phyloP scores from a whole-genome alignment of 2,113 vertebrate species.

The Morphnarchus princeps region DNA sequence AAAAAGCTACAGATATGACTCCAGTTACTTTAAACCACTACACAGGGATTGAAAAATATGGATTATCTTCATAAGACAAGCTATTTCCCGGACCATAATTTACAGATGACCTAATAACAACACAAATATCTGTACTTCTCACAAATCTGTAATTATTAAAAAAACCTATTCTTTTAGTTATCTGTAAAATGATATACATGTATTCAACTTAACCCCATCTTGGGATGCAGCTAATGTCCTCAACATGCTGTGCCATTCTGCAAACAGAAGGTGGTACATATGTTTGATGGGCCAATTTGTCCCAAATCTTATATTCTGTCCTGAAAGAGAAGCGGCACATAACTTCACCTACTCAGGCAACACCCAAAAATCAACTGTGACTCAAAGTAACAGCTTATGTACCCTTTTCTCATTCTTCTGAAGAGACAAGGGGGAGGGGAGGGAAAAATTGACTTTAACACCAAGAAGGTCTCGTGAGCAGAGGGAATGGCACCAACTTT shows the following conservation, averaged over 20 bases:
- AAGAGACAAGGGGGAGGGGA: not conserved
- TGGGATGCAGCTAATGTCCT: not conserved
- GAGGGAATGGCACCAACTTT: not conserved
- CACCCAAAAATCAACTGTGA: not conserved
- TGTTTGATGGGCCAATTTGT: not conserved
- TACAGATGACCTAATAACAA: not conserved
- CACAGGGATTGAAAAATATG: not conserved
- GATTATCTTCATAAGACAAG: not conserved
- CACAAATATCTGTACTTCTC: not conserved
- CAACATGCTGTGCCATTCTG: not conserved
- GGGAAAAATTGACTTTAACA: not conserved
- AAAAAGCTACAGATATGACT: not conserved
- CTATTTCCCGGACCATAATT: not conserved
- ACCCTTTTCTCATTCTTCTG: not conserved
- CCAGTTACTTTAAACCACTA: not conserved
- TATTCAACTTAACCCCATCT: not conserved
- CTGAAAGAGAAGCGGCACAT: not conserved
- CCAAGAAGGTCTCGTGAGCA: not conserved
- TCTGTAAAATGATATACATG: not conserved
- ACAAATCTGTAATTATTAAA: not conserved
- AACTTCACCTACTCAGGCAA: not conserved
- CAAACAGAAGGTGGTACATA: not conserved
- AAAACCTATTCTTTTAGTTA: not conserved
- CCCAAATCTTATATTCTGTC: not conserved
- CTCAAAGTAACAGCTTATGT: not conserved